Evolutionary conservation across 2,113 vertebrate genomes (phyloP), one percentile per base, ranked within the genome.

Genomic region (Oryzias woworae): DNA sequence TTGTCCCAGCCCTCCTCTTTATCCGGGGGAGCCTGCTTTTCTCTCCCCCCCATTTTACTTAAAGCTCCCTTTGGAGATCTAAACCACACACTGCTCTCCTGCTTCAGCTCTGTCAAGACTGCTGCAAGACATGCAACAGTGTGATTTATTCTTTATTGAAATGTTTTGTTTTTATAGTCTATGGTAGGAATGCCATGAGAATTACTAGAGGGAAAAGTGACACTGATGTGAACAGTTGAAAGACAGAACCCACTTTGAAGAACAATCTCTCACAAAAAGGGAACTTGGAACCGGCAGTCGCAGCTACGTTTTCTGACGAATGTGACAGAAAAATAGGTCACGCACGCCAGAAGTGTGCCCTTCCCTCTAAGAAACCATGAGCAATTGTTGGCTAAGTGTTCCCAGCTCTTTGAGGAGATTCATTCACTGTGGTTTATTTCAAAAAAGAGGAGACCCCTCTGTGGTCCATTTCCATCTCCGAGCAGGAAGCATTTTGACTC

Each of bases 251-350:
- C 52, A 72, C 61, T 74, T 76, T 53, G 61, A 41, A 79, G 77
- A 84, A 77, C 67, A 78, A 22, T 63, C 45, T 76, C 36, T 58
- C 14, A 55, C 69, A 75, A 82, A 81, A 62, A 59, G 62, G 75
- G 61, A 78, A 50, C 47, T 81, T 71, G 77, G 58, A 81, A 81
- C 63, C 52, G 81, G 59, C 75, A 79, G 77, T 73, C 89, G 74
- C 71, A 86, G 77, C 58, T 48, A 57, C 28, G 58, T 62, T 50
- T 80, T 28, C 66, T 81, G 62, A 80, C 79, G 73, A 72, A 72
- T 62, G 77, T 58, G 58, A 69, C 63, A 72, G 79, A 75, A 87
- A 93, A 91, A 90, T 90, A 91, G 87, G 90, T 91, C 89, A 90
- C 42, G 36, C 74, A 62, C 76, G 66, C 64, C 69, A 81, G 77